Evolutionary conservation across 2,888 invertebrate species (phyloP).

Genomic region (Carpatolechia fugitivella): DNA sequence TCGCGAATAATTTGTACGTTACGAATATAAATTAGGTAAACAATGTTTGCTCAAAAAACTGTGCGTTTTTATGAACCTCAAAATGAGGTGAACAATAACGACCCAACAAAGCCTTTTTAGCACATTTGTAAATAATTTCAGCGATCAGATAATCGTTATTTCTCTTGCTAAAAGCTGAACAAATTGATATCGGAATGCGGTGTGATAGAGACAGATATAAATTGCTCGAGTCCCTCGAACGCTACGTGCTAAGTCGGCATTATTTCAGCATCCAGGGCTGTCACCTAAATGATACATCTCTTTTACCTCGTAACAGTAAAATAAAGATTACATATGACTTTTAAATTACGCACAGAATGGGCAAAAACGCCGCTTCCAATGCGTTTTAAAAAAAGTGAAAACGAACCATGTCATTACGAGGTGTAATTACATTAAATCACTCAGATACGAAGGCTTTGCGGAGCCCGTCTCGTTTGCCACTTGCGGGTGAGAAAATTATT

Average conservation of each 20-base stretch:
- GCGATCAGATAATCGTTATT: conserved; percentile 24
- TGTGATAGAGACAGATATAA: conserved; percentile 56
- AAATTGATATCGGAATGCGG: conserved; percentile 49
- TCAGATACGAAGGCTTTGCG: conserved; percentile 37
- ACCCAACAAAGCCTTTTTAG: too few species aligned
- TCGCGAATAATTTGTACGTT: conserved; percentile 7
- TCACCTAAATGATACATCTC: background rate
- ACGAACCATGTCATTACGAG: conserved; percentile 38
- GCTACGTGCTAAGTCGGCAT: conserved; percentile 39
- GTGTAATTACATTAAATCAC: conserved; percentile 53
- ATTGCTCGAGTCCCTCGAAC: conserved; percentile 41
- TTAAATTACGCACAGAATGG: background rate
- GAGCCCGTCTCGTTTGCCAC: conserved; percentile 46
- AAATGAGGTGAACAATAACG: too few species aligned
- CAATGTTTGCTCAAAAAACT: background rate
- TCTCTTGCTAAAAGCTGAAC: conserved; percentile 41
- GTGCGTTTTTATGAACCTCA: too few species aligned
- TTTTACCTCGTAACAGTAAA: background rate
- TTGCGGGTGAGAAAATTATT: conserved; percentile 48
- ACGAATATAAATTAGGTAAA: conserved; percentile 11
- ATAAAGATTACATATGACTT: background rate
- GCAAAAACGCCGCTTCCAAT: background rate
- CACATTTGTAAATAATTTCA: background rate
- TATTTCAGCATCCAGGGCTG: conserved; percentile 46
- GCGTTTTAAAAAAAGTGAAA: conserved; percentile 21